Conservation (phyloP, 2,797 vertebrate species). For the Gymnoscopelus microlampas region DNA sequence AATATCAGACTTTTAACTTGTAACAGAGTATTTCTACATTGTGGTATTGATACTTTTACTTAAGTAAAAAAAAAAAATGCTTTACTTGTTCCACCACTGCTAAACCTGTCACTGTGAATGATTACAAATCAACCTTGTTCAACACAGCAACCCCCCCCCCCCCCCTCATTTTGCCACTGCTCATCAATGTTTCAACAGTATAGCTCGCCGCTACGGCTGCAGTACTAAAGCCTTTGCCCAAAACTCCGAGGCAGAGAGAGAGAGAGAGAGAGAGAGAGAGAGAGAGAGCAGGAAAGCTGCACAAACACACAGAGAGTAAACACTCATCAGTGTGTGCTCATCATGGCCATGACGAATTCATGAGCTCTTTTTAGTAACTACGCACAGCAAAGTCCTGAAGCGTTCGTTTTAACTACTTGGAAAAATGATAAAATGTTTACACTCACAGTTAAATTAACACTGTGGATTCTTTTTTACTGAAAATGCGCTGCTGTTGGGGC, state of each 20-base stretch:
- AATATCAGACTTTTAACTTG: too few species aligned
- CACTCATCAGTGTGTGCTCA: conserved; percentile 31
- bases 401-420: conserved; percentile 7
- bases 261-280: conserved; percentile 21
- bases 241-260: conserved; percentile 25
- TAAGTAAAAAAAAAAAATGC: too few species aligned
- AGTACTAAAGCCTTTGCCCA: conserved; percentile 28
- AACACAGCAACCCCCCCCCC: conserved; percentile 37
- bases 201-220: conserved; percentile 3
- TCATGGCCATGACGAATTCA: conserved; percentile 44
- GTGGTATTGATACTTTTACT: too few species aligned
- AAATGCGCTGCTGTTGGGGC: too few species aligned
- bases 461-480: too few species aligned
- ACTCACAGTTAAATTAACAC: too few species aligned
- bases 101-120: conserved; percentile 56
- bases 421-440: too few species aligned
- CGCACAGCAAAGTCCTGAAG: conserved; percentile 22
- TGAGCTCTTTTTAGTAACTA: conserved; percentile 26
- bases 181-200: conserved; percentile 67
- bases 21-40: too few species aligned
- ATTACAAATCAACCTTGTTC: conserved; percentile 63
- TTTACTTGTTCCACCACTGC: too few species aligned
- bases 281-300: conserved; percentile 21
- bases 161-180: conserved; percentile 39
- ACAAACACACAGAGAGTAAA: conserved; percentile 39